These are phyloP conservation scores for Mormyrus iriodes DNA, from an alignment of 2,113 vertebrate genomes.

Conservation along the genomic window DNA sequence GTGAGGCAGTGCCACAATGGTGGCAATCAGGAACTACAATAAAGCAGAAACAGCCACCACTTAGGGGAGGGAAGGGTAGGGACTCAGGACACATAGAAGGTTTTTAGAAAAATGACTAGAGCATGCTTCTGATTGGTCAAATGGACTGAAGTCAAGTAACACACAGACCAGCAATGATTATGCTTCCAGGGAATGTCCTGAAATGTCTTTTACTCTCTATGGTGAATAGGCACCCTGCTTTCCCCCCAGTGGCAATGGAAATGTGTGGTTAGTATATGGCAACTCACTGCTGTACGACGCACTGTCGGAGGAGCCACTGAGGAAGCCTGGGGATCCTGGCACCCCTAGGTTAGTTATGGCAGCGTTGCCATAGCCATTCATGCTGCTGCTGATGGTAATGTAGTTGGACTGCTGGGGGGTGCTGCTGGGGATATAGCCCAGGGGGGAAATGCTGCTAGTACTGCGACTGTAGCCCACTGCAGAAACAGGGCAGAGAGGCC, in stretches of 20 bases:
- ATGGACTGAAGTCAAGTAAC: too few species aligned
- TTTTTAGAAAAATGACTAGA: conserved; percentile 37
- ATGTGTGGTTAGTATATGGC: conserved; percentile 46
- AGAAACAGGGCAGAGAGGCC: conserved; percentile 40
- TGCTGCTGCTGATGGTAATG: conserved; percentile 94
- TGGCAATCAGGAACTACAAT: conserved; percentile 86
- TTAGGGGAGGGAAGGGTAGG: conserved; percentile 56
- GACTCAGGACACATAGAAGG: conserved; percentile 46
- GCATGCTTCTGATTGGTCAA: conserved; percentile 33
- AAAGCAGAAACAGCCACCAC: conserved; percentile 85
- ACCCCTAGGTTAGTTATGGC: conserved; percentile 93
- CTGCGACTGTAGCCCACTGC: conserved; percentile 95
- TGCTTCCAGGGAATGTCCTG: too few species aligned
- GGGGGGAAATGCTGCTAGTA: conserved; percentile 93
- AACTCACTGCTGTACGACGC: conserved; percentile 98
- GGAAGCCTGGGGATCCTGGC: conserved; percentile 88
- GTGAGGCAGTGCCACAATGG: conserved; percentile 91
- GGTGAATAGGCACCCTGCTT: conserved; percentile 80
- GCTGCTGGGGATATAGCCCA: conserved; percentile 92
- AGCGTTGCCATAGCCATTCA: conserved; percentile 91
- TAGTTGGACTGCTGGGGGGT: conserved; percentile 97
- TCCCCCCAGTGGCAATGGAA: conserved; percentile 78
- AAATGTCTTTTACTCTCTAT: conserved; percentile 36
- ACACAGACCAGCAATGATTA: too few species aligned
- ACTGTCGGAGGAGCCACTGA: conserved; percentile 89